phyloP scores from a whole-genome alignment of 2,797 vertebrate species.

The Crossoptilon crossoptilon region DNA sequence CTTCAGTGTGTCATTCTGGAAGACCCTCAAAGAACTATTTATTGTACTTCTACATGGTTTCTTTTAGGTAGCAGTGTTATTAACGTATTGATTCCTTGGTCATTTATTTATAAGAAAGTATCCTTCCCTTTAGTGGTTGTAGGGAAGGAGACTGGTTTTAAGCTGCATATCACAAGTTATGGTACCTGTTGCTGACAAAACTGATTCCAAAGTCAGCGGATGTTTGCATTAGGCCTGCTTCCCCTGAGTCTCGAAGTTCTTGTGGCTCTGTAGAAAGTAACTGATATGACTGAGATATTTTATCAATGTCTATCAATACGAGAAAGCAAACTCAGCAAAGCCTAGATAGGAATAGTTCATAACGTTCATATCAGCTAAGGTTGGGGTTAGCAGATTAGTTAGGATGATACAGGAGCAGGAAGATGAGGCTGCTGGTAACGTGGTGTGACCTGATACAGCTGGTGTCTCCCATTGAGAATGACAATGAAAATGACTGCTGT shows the following conservation, averaged over 20 bases:
- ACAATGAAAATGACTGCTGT: neutral
- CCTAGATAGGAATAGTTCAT: neutral
- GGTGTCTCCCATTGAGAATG: neutral
- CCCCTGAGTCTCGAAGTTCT: neutral
- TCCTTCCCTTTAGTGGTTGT: neutral
- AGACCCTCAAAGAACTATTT: neutral
- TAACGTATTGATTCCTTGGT: neutral
- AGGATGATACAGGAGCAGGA: accelerated
- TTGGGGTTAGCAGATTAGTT: neutral
- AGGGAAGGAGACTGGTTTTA: neutral
- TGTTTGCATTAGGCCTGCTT: neutral
- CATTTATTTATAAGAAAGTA: neutral
- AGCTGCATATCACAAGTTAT: neutral
- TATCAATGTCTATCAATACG: neutral
- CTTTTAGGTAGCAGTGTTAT: accelerated
- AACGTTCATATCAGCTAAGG: neutral
- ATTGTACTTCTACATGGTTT: neutral
- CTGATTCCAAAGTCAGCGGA: accelerated
- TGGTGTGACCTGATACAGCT: neutral
- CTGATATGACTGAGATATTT: neutral
- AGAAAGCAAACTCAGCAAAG: neutral
- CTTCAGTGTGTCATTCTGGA: neutral
- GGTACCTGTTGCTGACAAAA: neutral
- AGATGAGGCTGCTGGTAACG: accelerated
- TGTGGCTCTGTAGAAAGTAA: neutral